phyloP scores from a whole-genome alignment of 2,113 vertebrate species.

The Fregetta grallaria region DNA sequence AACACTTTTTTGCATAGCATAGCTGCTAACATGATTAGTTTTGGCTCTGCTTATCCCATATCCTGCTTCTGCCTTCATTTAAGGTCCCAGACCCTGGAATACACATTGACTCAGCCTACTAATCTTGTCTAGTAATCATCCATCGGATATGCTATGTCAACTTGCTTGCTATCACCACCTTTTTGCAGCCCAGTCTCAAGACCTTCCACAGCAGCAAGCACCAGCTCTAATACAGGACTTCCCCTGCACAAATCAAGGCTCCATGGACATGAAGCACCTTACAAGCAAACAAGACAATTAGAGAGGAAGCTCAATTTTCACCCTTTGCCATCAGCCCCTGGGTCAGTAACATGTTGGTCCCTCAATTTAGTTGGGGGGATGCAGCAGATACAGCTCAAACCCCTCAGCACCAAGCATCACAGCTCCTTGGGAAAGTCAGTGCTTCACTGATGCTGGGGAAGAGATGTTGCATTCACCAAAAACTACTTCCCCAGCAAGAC shows the following conservation, averaged over 20 bases:
- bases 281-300: not conserved
- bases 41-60: not conserved
- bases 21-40: not conserved
- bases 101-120: not conserved
- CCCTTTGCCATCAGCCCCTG: not conserved
- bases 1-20: not conserved
- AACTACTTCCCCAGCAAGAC: not conserved
- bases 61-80: not conserved
- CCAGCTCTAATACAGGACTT: not conserved
- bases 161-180: not conserved
- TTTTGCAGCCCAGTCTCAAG: not conserved
- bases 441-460: not conserved
- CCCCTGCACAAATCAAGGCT: not conserved
- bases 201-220: not conserved
- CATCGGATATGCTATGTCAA: not conserved
- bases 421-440: not conserved
- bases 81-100: not conserved
- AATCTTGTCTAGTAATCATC: not conserved
- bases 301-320: not conserved
- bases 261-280: not conserved
- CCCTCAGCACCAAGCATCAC: not conserved
- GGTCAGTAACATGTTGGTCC: not conserved
- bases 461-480: not conserved
- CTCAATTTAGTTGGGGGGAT: not conserved
- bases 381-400: not conserved